Percentiles rank a stretch among this genome's conserved stretches.
phyloP scores from a whole-genome alignment of 2,797 vertebrate genomes.

The Parotocinclus haroldoi region DNA sequence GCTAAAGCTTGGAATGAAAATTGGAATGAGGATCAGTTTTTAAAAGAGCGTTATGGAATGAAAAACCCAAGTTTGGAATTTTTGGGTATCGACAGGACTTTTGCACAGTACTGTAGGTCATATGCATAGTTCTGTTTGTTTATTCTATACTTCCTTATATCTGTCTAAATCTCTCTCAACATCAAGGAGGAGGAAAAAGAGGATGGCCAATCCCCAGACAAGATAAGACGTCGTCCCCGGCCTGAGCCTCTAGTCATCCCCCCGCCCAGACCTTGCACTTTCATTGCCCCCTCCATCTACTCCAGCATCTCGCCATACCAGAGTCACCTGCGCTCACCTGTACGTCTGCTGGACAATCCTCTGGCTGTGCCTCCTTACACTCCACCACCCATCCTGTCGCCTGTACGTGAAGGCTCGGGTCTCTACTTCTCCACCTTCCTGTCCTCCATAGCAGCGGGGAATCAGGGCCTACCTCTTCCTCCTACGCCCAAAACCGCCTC shows the following conservation, averaged over 20 bases:
- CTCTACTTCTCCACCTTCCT: slow-evolving; percentile 97
- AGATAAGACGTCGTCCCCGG: slow-evolving; percentile 87
- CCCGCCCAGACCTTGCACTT: slow-evolving; percentile 85
- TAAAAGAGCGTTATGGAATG: too few relatives aligned
- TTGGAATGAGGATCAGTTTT: too few relatives aligned
- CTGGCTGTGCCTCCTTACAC: slow-evolving; percentile 92
- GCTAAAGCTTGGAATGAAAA: too few relatives aligned
- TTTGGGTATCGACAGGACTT: too few relatives aligned
- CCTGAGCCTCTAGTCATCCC: slow-evolving; percentile 97
- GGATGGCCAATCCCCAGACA: slow-evolving; percentile 70
- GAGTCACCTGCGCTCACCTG: slow-evolving; percentile 93
- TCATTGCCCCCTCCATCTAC: slow-evolving; percentile 87
- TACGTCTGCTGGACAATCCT: slow-evolving; percentile 84
- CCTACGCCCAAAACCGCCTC: slow-evolving; percentile 87
- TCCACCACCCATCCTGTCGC: slow-evolving; percentile 95
- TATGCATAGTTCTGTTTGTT: too few relatives aligned
- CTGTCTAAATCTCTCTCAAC: slow-evolving; percentile 34
- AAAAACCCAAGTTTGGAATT: too few relatives aligned
- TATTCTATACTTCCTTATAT: too few relatives aligned
- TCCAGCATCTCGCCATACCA: slow-evolving; percentile 90
- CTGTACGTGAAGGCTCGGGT: slow-evolving; percentile 91
- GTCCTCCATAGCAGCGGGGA: slow-evolving; percentile 75
- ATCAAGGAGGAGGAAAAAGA: slow-evolving; percentile 64
- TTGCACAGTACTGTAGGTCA: too few relatives aligned
- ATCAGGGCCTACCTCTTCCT: slow-evolving; percentile 79